phyloP scores from a whole-genome alignment of 53 echinoderm and acorn worm genomes.

The Henricia sp. region DNA sequence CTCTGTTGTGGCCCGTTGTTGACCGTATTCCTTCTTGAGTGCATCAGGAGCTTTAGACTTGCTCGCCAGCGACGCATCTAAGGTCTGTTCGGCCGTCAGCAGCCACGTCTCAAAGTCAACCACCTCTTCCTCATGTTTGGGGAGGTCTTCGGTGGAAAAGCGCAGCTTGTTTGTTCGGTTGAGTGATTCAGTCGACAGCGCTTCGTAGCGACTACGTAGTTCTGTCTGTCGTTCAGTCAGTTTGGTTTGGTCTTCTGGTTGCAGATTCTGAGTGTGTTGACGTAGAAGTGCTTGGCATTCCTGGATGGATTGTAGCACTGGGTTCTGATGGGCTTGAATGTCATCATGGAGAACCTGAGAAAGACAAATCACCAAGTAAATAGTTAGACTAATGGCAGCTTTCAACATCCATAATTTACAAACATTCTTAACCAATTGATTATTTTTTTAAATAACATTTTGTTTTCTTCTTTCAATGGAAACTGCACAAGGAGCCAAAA shows the following conservation, averaged over 20 bases:
- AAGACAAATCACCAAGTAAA: too few species aligned
- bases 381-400: too few species aligned
- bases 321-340: constrained; percentile 92
- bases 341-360: constrained; percentile 84
- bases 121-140: constrained; percentile 86
- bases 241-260: constrained; percentile 87
- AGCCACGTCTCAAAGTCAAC: constrained; percentile 87
- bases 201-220: constrained; percentile 82
- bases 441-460: too few species aligned
- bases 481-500: too few species aligned
- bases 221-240: constrained; percentile 87
- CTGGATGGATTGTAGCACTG: constrained; percentile 83
- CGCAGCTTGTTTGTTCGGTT: constrained; percentile 84
- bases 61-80: constrained; percentile 72
- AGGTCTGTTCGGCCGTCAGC: constrained; percentile 77
- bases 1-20: constrained; percentile 79
- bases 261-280: constrained; percentile 82
- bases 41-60: constrained; percentile 76
- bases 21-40: constrained; percentile 79
- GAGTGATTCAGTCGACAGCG: constrained; percentile 78
- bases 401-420: too few species aligned
- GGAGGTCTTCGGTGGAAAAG: constrained; percentile 85
- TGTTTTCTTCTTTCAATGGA: too few species aligned
- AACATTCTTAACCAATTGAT: too few species aligned
- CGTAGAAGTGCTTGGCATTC: constrained; percentile 89